Conservation (phyloP, 2,797 vertebrate species). For the Zalophus californianus region DNA sequence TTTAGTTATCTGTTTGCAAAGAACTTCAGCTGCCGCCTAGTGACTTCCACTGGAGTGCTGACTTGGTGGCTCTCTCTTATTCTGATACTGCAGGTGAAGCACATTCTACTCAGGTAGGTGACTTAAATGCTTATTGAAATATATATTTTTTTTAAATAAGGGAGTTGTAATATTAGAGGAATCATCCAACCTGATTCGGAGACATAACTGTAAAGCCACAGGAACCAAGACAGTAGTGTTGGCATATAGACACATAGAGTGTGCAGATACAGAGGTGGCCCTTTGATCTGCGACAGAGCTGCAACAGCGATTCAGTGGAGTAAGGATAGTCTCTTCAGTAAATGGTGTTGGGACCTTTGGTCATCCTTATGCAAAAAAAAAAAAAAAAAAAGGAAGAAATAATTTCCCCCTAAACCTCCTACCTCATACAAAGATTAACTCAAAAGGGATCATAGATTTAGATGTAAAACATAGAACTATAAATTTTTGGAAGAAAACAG, state of each 20-base stretch:
- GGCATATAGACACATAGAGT: not conserved
- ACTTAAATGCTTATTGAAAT: slow-evolving; percentile 19
- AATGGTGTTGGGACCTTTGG: not conserved
- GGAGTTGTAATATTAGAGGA: not conserved
- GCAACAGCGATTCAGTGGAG: not conserved
- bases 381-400: not conserved
- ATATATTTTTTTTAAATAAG: not conserved
- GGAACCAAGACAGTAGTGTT: not conserved
- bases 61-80: slow-evolving; percentile 92
- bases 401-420: not conserved
- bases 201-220: not conserved
- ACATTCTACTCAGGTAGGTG: slow-evolving; percentile 89
- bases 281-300: not conserved
- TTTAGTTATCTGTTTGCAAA: slow-evolving; percentile 95
- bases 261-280: not conserved
- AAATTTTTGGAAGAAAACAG: not conserved
- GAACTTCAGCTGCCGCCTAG: slow-evolving; percentile 95
- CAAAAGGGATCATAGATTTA: not conserved
- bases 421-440: not conserved
- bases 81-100: slow-evolving; percentile 86
- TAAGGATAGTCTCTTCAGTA: not conserved
- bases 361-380: not conserved
- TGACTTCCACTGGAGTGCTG: slow-evolving; percentile 90
- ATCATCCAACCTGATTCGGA: not conserved
- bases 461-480: slow-evolving; percentile 36